phyloP scores from a whole-genome alignment of 2,113 vertebrate species.

The Pundamilia nyererei region DNA sequence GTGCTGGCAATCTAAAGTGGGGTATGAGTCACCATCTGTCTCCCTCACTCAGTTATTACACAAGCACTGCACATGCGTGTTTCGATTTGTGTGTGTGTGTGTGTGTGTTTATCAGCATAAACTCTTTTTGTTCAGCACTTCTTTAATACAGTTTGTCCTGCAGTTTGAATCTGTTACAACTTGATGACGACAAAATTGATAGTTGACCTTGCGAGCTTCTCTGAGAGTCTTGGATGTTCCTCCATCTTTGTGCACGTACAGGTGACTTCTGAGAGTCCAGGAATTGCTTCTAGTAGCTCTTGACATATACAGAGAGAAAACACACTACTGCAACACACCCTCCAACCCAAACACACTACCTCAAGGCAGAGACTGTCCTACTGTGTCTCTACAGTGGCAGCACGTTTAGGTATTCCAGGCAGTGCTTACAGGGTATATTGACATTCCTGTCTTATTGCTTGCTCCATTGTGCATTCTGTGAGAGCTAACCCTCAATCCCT shows the following conservation, averaged over 20 bases:
- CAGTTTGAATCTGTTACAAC: constrained; percentile 8
- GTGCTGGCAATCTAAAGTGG: constrained; percentile 61
- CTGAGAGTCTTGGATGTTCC: neutral
- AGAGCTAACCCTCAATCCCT: constrained; percentile 11
- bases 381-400: constrained; percentile 36
- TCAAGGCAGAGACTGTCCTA: constrained; percentile 28
- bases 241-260: neutral
- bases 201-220: constrained; percentile 45
- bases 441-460: constrained; percentile 60
- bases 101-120: neutral
- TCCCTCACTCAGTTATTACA: constrained; percentile 41
- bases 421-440: constrained; percentile 39
- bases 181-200: constrained; percentile 18
- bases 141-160: neutral
- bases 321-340: neutral
- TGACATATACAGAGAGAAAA: neutral
- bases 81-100: neutral
- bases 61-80: constrained; percentile 19
- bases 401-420: constrained; percentile 63
- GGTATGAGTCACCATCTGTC: constrained; percentile 69
- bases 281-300: neutral
- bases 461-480: constrained; percentile 63
- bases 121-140: neutral
- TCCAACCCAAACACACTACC: constrained; percentile 3
- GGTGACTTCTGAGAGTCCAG: neutral